Base-by-base conservation (phyloP, 2,888 invertebrate species). In the Philopedon plagiatum region DNA sequence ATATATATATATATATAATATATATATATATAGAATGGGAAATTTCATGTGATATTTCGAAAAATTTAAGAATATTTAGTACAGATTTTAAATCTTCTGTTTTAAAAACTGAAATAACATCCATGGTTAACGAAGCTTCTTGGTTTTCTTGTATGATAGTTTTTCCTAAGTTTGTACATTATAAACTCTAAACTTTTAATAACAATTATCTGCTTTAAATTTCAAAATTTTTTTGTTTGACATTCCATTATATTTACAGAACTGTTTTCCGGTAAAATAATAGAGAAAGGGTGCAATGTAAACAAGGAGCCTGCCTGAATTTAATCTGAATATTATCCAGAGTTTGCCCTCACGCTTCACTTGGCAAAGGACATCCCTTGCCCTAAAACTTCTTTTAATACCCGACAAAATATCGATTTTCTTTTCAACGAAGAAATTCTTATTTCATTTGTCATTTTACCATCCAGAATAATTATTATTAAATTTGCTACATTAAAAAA, bases 391-490 rank as follows among this genome's bases (percentile, higher is more conserved):
- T 56, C 68, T 69, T 39, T 69, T 69, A 69, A 69, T 69, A 69
- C 68, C 56, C 68, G 61, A 32, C 26, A 62, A 69, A 69, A 62
- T 69, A 69, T 69, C 56, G 68, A 69, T 62, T 62, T 62, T 69
- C 54, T 56, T 54, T 54, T 54, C 62, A 23, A 62, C 18, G 41
- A 39, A 56, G 51, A 21, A 56, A 29, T 54, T 56, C 23, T 62
- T 57, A 29, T 29, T 62, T 57, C 62, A 39, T 69, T 69, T 49
- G 68, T 62, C 62, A 69, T 63, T 54, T 18, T 2, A 29, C 2
- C 1, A 29, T 54, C 29, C 15, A 54, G 15, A 29, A 54, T 18
- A 29, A 54, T 54, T 15, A 26, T 54, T 51, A 9, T 21, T 29
- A 7, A 29, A 29, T 1, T 29, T 18, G 29, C 9, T 54, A 15